Base-by-base conservation (phyloP, 2,888 invertebrate genomes). In the Osedax fenrisi region DNA sequence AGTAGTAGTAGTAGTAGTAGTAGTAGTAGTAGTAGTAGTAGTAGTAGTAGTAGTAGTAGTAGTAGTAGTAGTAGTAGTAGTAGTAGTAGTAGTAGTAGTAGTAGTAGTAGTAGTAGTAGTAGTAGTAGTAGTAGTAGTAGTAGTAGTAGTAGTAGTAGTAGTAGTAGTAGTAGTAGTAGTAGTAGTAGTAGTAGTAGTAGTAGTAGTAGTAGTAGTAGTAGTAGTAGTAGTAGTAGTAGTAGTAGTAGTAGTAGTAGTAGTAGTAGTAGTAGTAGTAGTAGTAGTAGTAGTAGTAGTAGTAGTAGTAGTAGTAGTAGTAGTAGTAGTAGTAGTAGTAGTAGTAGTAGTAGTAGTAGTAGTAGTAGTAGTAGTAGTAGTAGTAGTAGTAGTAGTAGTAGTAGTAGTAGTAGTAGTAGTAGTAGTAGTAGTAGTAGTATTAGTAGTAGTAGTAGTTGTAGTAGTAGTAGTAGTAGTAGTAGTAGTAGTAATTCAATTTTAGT, bases 1-100 rank as follows among this genome's bases (percentile, higher is more conserved):
- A 70, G 71, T 41, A 70, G 71, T 41, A 70, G 71, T 41, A 61
- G 71, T 70, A 70, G 71, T 70, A 67, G 71, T 70, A 70, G 71
- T 70, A 61, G 22, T 27, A 70, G 71, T 41, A 70, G 27, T 70
- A 70, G 41, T 70, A 3, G 27, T 70, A 70, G 61, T 61, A 2
- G 61, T 61, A 61, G 61, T 2, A 10, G 61, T 2, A 61, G 61
- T 2, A 10, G 61, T 61, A 61, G 61, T 61, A 2, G 61, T 61
- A 61, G 61, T 61, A 2, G 61, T 61, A 61, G 61, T 2, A 10
- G 61, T 61, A 61, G 61, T 61, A 61, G 61, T 61, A 61, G 61
- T 61, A 2, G 61, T 61, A 61, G 61, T 61, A 2, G 61, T 61
- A 61, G 61, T 61, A 61, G 61, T 61, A 61, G 61, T 61, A 2